Base-by-base conservation (phyloP, 2,888 invertebrate genomes). In the Idaea straminata region DNA sequence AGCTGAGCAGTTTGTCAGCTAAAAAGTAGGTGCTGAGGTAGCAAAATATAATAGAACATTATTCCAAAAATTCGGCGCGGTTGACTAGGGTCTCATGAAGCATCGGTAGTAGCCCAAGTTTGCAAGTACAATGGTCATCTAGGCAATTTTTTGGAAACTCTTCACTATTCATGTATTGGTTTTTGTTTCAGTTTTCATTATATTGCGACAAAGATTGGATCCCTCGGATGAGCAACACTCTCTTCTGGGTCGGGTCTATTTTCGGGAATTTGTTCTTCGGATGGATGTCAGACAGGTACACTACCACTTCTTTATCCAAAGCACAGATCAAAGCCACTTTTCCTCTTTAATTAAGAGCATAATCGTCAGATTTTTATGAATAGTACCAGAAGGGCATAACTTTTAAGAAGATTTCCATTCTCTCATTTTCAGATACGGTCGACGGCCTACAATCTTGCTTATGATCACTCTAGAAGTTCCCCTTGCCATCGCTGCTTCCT, bases 241-340 rank as follows among this genome's bases (percentile, higher is more conserved):
- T 95, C 57, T 95, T 95, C 83, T 95, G 95, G 93, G 94, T 95
- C 1, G 95, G 95, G 35, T 95, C 95, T 61, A 94, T 95, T 69
- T 94, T 95, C 71, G 95, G 95, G 0, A 95, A 95, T 75, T 87
- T 95, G 34, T 91, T 95, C 64, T 95, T 95, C 74, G 95, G 95
- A 36, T 95, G 94, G 94, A 94, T 95, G 81, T 95, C 95, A 15
- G 95, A 95, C 82, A 95, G 90, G 94, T 94, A 76, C 75, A 61
- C 36, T 67, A 64, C 5, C 59, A 7, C 47, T 1, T n/a, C n/a
- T 25, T 25, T 25, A 25, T 25, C 25, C 25, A 25, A 2, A 25
- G 25, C 25, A 25, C 1, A 25, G 25, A 25, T 1, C 25, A 25
- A 25, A 25, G 25, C 25, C 25, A 3, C 25, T 25, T 2, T 25